Evolutionary conservation across 2,888 invertebrate genomes (phyloP).

Genomic region (Buathra laborator): DNA sequence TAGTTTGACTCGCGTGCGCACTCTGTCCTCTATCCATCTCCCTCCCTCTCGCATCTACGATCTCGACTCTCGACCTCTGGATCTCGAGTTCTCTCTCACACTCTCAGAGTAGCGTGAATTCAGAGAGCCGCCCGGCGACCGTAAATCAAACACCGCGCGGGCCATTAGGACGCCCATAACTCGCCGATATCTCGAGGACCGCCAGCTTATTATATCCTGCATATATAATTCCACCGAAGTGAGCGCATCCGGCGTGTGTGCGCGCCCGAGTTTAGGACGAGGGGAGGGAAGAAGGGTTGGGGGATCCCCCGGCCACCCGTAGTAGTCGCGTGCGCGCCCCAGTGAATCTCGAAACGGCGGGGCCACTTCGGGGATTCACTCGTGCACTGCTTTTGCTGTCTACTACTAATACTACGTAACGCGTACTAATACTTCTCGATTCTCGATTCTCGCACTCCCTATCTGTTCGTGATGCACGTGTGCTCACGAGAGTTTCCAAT

Average conservation of each 20-base stretch:
- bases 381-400: constrained; percentile 33
- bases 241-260: constrained; percentile 68
- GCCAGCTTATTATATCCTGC: constrained; percentile 84
- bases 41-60: constrained; percentile 34
- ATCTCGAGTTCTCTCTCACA: constrained; percentile 66
- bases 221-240: constrained; percentile 81
- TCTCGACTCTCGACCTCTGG: constrained; percentile 51
- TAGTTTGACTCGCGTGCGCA: constrained; percentile 57
- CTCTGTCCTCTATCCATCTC: constrained; percentile 29
- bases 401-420: background rate
- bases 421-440: constrained; percentile 3
- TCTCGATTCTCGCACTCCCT: constrained; percentile 38
- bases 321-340: constrained; percentile 45
- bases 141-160: constrained; percentile 83
- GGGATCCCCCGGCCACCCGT: background rate
- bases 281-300: background rate
- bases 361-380: constrained; percentile 62
- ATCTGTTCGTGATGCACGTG: constrained; percentile 54
- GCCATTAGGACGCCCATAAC: constrained; percentile 84
- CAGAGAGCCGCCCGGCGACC: constrained; percentile 72
- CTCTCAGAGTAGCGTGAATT: constrained; percentile 72
- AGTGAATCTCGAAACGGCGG: constrained; percentile 51
- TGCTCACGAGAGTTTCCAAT: constrained; percentile 62
- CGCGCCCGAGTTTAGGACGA: background rate
- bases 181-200: constrained; percentile 85